Conservation (phyloP, 2,888 invertebrate genomes). For the Punctoribates punctum region DNA sequence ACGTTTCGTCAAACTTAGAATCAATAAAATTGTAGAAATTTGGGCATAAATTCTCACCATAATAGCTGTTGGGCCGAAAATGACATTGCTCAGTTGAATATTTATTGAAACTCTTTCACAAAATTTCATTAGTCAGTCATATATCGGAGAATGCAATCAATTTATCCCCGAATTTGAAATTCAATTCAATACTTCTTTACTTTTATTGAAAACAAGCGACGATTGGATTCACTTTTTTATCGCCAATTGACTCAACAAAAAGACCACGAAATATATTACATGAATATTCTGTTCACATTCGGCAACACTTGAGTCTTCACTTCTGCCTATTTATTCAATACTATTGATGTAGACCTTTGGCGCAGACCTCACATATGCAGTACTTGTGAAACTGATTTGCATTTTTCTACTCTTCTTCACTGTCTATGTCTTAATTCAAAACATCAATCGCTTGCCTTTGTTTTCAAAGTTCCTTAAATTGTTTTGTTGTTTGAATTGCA, state of each 20-base stretch:
- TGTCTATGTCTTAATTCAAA: background rate
- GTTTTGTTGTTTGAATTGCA: conserved; percentile 11
- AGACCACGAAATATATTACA: conserved; percentile 12
- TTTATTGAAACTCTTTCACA: background rate
- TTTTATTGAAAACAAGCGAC: background rate
- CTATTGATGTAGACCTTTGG: background rate
- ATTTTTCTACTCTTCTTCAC: background rate
- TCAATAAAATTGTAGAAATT: no score
- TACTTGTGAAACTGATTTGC: conserved; percentile 2
- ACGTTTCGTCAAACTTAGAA: no score
- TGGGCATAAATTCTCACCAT: no score
- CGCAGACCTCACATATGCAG: background rate
- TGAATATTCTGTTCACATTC: conserved; percentile 34
- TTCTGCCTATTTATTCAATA: background rate
- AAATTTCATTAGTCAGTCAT: background rate
- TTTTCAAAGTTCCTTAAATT: background rate
- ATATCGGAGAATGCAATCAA: background rate
- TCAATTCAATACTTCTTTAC: background rate
- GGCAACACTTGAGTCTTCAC: background rate
- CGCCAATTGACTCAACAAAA: conserved; percentile 18
- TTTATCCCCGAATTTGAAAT: conserved; percentile 8
- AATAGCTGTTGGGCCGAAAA: no score
- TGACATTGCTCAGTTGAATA: no score
- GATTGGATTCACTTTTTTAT: conserved; percentile 22
- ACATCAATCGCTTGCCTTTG: background rate